Evolutionary conservation across 2,888 invertebrate species (phyloP).

Genomic region (Lasioglossum vierecki): DNA sequence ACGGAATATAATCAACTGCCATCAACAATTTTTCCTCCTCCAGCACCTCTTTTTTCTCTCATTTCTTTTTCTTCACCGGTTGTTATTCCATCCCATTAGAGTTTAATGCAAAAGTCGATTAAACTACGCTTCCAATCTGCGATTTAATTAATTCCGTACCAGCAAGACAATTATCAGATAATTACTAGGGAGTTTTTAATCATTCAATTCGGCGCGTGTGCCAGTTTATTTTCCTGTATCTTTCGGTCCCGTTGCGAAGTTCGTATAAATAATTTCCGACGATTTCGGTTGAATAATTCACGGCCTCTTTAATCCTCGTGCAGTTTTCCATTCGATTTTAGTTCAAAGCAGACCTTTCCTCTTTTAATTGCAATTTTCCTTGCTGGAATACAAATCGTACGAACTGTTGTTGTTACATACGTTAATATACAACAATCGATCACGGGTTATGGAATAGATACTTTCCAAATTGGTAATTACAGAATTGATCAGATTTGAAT

Average conservation of each 20-base stretch:
- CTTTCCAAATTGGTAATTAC: not conserved
- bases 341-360: not conserved
- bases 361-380: not conserved
- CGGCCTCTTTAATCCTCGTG: not conserved
- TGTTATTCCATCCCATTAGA: conserved; percentile 32
- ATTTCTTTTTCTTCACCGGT: not conserved
- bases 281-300: not conserved
- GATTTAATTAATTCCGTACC: conserved; percentile 37
- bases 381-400: not conserved
- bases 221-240: not conserved
- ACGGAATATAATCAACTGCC: not conserved
- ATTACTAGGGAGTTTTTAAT: not conserved
- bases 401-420: not conserved
- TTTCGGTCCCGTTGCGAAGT: not conserved
- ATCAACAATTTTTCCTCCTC: not conserved
- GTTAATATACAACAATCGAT: not conserved
- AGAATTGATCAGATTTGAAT: not conserved
- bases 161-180: not conserved
- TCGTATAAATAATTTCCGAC: not conserved
- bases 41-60: not conserved
- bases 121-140: conserved; percentile 22
- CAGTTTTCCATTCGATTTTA: not conserved
- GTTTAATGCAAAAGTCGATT: conserved; percentile 45
- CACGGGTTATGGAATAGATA: not conserved
- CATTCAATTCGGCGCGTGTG: not conserved